Conservation (phyloP, 2,797 vertebrate genomes). For the Melanotaenia maccullochi region DNA sequence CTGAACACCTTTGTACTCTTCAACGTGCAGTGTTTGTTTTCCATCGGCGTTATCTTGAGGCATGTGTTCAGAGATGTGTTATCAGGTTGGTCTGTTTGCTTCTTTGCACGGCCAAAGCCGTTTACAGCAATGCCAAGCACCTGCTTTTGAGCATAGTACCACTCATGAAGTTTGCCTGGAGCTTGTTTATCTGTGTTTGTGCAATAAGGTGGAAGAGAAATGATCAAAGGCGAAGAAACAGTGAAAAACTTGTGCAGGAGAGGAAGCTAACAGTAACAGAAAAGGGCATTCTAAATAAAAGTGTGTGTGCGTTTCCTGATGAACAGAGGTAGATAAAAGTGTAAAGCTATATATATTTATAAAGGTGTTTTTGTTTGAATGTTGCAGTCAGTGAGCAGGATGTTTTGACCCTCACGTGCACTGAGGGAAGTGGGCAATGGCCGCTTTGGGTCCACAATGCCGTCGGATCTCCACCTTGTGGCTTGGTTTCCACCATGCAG, state of each 20-base stretch:
- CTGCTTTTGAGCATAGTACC: slow-evolving; percentile 63
- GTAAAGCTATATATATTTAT: slow-evolving; percentile 23
- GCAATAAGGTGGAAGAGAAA: slow-evolving; percentile 31
- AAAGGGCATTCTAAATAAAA: slow-evolving; percentile 28
- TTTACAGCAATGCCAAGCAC: slow-evolving; percentile 58
- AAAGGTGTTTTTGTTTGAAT: slow-evolving; percentile 55
- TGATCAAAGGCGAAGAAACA: slow-evolving; percentile 38
- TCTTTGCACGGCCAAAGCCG: slow-evolving; percentile 59
- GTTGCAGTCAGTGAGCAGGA: slow-evolving; percentile 67
- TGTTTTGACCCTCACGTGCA: slow-evolving; percentile 58
- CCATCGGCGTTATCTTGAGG: slow-evolving; percentile 54
- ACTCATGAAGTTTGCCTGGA: slow-evolving; percentile 67
- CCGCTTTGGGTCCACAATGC: slow-evolving; percentile 31
- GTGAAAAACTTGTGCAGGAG: slow-evolving; percentile 23
- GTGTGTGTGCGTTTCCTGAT: slow-evolving; percentile 40
- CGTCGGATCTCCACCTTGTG: slow-evolving; percentile 75
- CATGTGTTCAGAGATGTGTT: slow-evolving; percentile 62
- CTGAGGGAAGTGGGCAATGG: slow-evolving; percentile 53
- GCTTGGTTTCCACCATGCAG: slow-evolving; percentile 63
- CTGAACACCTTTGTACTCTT: slow-evolving; percentile 24
- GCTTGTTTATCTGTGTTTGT: slow-evolving; percentile 73
- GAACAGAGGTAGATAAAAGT: slow-evolving; percentile 47
- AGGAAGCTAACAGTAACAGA: slow-evolving; percentile 52
- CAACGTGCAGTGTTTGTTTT: slow-evolving; percentile 46
- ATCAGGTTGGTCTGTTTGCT: slow-evolving; percentile 62